These are phyloP conservation scores for Lampris megalopsis DNA, from an alignment of 2,113 vertebrate species.

Conservation along the genomic window DNA sequence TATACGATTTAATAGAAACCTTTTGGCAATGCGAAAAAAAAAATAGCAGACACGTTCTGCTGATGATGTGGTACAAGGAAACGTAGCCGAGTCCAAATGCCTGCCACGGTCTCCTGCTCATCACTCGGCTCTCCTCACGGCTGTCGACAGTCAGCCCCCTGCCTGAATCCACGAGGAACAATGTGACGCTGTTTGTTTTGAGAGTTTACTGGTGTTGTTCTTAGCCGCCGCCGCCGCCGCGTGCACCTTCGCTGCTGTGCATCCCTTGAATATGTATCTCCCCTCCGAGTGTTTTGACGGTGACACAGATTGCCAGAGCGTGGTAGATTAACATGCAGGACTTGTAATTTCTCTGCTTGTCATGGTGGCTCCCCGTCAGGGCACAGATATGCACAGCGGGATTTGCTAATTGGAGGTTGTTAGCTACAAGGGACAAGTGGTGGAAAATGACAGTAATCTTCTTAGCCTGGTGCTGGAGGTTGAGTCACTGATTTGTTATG, in stretches of 20 bases:
- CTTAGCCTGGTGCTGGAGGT: slow-evolving; percentile 82
- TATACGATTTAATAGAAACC: slow-evolving; percentile 8
- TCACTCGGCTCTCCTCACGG: slow-evolving; percentile 17
- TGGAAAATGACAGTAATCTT: slow-evolving; percentile 86
- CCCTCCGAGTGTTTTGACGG: slow-evolving; percentile 71
- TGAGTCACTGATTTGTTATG: slow-evolving; percentile 82
- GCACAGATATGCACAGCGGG: slow-evolving; percentile 80
- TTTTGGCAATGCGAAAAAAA: slow-evolving; percentile 19
- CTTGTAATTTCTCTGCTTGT: slow-evolving; percentile 85
- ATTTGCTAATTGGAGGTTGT: slow-evolving; percentile 89
- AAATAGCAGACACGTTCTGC: background rate
- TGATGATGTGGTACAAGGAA: slow-evolving; percentile 20
- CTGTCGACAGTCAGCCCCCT: slow-evolving; percentile 38
- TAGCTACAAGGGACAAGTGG: slow-evolving; percentile 85
- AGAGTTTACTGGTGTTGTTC: slow-evolving; percentile 54
- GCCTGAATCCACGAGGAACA: slow-evolving; percentile 34
- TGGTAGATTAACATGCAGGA: slow-evolving; percentile 82
- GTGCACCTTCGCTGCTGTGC: slow-evolving; percentile 38
- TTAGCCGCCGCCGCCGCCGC: slow-evolving; percentile 19
- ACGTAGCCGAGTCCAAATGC: slow-evolving; percentile 18
- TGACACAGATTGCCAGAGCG: slow-evolving; percentile 80
- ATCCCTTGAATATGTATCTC: slow-evolving; percentile 71
- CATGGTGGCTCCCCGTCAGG: slow-evolving; percentile 84
- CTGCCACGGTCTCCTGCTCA: slow-evolving; percentile 5
- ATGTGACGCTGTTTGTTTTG: slow-evolving; percentile 45